Evolutionary conservation across 2,113 vertebrate genomes (phyloP), one percentile per base, ranked within the genome.

Genomic region (Podilymbus podiceps): DNA sequence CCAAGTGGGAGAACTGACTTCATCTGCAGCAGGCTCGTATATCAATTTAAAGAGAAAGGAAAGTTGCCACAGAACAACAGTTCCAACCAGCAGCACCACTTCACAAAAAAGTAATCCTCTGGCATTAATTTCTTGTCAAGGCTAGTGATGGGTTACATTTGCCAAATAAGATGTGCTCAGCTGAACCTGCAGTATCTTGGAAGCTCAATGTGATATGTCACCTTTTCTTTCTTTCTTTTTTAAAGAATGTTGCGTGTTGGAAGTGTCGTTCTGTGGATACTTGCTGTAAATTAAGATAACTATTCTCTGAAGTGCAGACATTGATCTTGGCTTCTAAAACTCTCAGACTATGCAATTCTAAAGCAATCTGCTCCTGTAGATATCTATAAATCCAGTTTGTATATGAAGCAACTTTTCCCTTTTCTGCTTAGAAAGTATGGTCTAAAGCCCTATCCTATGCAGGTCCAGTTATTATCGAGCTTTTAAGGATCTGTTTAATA

Each of bases 231-330:
- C 50, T 50, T 72, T 56, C 35, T 75, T 49, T 71, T 30, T 11
- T 18, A 40, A 92, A 72, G 73, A 74, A 62, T 67, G 31, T 31
- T 78, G 27, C 4, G 0, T 40, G 24, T 72, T 91, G 66, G n/a
- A 82, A 88, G 71, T 30, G 53, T 67, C 2, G 0, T 40, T 89
- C 40, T 62, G 58, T 68, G 79, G 46, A 71, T 72, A 69, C 47
- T 88, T n/a, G 63, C 63, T 85, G 74, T 85, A 92, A 96, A 94
- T 94, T 91, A 96, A 90, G 73, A 63, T 63, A 75, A 73, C 85
- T 85, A 1, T 89, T 79, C 76, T 89, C 35, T 73, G 56, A 90
- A 82, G 55, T 67, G 40, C 31, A 69, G 60, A 9, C 78, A 80
- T 55, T 77, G 69, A 73, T 95, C 67, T 67, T 76, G 73, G 56